Conservation (phyloP, 2,797 vertebrate genomes). For the Clarias platycephalus region DNA sequence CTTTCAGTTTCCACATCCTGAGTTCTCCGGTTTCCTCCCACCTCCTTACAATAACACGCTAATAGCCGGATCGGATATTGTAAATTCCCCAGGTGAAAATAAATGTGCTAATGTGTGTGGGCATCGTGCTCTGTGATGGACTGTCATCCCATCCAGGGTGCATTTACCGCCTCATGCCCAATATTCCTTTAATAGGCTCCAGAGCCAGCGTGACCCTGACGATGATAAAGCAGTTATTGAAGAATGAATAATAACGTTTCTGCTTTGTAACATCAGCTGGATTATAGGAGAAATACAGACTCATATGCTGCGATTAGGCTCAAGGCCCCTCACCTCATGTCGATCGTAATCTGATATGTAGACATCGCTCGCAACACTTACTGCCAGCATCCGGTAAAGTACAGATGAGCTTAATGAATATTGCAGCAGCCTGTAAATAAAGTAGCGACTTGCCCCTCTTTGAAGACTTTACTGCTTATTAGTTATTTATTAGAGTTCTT, state of each 20-base stretch:
- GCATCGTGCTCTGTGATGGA: background rate
- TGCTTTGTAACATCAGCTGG: background rate
- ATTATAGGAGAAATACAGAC: background rate
- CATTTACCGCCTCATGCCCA: background rate
- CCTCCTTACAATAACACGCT: background rate
- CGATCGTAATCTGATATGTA: conserved; percentile 30
- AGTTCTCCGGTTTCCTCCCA: background rate
- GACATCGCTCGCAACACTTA: conserved; percentile 23
- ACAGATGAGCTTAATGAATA: conserved; percentile 43
- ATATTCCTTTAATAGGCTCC: background rate
- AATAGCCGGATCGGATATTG: background rate
- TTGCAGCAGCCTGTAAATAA: conserved; percentile 51
- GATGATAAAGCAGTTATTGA: background rate
- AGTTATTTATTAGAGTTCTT: conserved; percentile 36
- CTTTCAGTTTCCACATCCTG: background rate
- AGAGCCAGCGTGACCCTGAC: background rate
- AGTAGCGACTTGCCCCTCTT: conserved; percentile 42
- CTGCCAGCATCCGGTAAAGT: conserved; percentile 26
- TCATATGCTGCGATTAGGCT: background rate
- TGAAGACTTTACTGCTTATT: conserved; percentile 34
- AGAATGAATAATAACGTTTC: background rate
- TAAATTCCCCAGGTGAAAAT: background rate
- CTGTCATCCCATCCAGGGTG: background rate
- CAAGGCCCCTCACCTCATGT: background rate
- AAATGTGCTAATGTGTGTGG: background rate